Conservation (phyloP, 1,140 invertebrate genomes). For the Danaus melanippus region DNA sequence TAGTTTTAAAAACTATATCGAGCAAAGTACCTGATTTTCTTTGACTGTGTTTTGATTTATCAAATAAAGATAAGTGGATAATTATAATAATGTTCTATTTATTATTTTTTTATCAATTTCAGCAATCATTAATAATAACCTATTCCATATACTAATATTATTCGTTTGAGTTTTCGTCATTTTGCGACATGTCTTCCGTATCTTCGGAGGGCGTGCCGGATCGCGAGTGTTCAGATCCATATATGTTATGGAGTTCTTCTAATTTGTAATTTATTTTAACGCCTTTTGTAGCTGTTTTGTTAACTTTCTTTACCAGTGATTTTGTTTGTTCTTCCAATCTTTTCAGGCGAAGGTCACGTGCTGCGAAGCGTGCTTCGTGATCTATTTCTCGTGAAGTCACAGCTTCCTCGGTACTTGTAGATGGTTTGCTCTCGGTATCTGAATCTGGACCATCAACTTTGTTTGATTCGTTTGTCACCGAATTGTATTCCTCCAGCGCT, state of each 20-base stretch:
- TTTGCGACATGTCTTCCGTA: constrained; percentile 41
- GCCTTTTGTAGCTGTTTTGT: constrained; percentile 66
- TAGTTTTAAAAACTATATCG: constrained; percentile 6
- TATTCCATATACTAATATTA: constrained; percentile 7
- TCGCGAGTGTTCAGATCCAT: constrained; percentile 59
- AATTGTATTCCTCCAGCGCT: background rate
- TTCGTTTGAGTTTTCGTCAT: constrained; percentile 27
- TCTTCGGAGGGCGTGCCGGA: constrained; percentile 59
- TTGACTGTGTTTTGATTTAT: background rate
- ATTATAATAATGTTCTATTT: too few relatives aligned
- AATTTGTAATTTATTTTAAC: constrained; percentile 67
- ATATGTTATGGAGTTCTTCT: constrained; percentile 67
- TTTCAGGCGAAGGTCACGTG: constrained; percentile 58
- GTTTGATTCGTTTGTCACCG: too few relatives aligned
- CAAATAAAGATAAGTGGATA: too few relatives aligned
- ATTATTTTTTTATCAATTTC: background rate
- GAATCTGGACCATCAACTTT: background rate
- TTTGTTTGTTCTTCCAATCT: constrained; percentile 70
- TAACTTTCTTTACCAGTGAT: constrained; percentile 64
- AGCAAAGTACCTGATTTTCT: constrained; percentile 14
- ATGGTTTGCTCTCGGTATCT: constrained; percentile 9
- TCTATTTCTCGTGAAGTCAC: constrained; percentile 51
- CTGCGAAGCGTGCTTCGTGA: constrained; percentile 66
- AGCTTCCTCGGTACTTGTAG: constrained; percentile 28
- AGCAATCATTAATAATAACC: background rate